Conservation (phyloP, 2,113 vertebrate genomes). For the Oryzias melastigma region DNA sequence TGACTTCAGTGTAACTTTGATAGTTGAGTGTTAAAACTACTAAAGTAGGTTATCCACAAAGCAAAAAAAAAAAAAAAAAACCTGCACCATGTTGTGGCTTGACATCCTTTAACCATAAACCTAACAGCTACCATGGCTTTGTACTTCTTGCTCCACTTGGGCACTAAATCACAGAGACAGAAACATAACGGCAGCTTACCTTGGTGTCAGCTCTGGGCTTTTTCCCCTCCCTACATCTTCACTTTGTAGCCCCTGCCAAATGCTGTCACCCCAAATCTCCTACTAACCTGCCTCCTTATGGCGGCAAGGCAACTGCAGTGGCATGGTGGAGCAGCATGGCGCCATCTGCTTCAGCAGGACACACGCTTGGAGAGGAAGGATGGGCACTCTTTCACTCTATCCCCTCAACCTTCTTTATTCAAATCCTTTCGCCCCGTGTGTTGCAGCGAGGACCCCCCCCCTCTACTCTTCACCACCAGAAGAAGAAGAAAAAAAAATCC, state of each 20-base stretch:
- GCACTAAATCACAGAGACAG: slow-evolving; percentile 64
- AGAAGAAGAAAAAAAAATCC: slow-evolving; percentile 28
- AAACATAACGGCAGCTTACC: slow-evolving; percentile 68
- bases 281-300: slow-evolving; percentile 72
- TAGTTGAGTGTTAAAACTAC: slow-evolving; percentile 1
- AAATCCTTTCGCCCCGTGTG: slow-evolving; percentile 37
- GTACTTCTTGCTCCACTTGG: slow-evolving; percentile 44
- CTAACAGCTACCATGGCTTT: slow-evolving; percentile 36
- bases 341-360: slow-evolving; percentile 66
- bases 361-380: slow-evolving; percentile 41
- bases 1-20: slow-evolving; percentile 10
- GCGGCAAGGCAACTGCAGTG: slow-evolving; percentile 45
- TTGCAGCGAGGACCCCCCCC: slow-evolving; percentile 13
- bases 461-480: slow-evolving; percentile 7
- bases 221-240: slow-evolving; percentile 48
- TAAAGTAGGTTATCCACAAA: slow-evolving; percentile 11
- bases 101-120: slow-evolving; percentile 29
- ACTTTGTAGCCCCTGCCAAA: slow-evolving; percentile 74
- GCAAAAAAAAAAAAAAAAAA: slow-evolving; percentile 16
- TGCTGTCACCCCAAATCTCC: slow-evolving; percentile 67
- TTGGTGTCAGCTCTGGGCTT: slow-evolving; percentile 55
- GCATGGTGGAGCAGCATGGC: slow-evolving; percentile 42
- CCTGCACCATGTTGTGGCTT: not conserved
- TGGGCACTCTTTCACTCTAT: slow-evolving; percentile 26
- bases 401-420: slow-evolving; percentile 33